Base-by-base conservation (phyloP, 1,140 invertebrate species). In the Drosophila pectinifera region DNA sequence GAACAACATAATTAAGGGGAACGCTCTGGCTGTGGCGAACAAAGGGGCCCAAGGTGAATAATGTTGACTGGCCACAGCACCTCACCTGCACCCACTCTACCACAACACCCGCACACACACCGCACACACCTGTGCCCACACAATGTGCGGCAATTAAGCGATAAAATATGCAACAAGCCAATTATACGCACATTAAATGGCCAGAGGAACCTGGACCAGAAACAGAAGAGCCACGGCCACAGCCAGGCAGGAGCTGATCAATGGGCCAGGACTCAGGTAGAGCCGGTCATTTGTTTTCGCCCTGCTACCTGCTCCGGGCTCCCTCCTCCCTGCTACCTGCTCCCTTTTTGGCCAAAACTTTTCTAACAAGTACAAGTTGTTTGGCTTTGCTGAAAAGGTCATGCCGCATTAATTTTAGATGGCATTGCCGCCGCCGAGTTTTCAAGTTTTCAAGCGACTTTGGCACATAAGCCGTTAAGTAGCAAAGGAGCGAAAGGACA, bases 101-200 rank as follows among this genome's bases (percentile, higher is more conserved):
- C 55, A 34, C 6, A 22, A 3, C 11, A 41, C 18, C 31, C 26
- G 46, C 26, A 57, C 28, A 39, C 26, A n/a, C 24, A 28, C 31
- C 28, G 42, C 53, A 43, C 36, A 42, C 41, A 24, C 18, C 51
- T 26, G 24, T 28, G 8, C 49, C 43, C 10, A 20, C 14, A 61
- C 43, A 46, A 61, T 76, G 62, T 39, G 46, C 39, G 78, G 64
- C 81, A 81, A 86, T 86, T 85, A 85, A 70, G 82, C 68, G 73
- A 78, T 85, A 74, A 85, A 85, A 86, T 86, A 85, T 86, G 82
- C 81, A 86, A 78, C 68, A 85, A 78, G 73, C 55, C 82, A 85
- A 85, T 85, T 85, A 85, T 86, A 65, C 78, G 78, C 68, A 86
- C 82, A 85, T 74, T 85, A 81, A 86, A 86, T 86, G 73, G 45